Base-by-base conservation (phyloP, 1,140 invertebrate genomes). In the Dryas iulia region DNA sequence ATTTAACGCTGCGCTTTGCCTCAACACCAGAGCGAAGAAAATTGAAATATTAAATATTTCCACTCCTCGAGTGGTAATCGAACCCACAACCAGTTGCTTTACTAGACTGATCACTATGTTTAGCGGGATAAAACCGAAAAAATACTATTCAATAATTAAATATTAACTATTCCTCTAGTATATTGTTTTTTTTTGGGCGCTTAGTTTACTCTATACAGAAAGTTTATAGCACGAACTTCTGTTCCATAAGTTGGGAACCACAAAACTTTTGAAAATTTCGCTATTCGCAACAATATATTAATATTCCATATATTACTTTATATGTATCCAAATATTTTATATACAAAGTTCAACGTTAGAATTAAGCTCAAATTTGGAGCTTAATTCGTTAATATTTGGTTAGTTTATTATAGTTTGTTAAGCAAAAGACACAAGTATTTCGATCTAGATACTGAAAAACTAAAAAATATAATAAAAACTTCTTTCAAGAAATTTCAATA, bases 171-270 rank as follows among this genome's bases (percentile, higher is more conserved):
- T n/a, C n/a, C n/a, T n/a, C n/a, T 28, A 28, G 53, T 60, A 71
- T 73, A n/a, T n/a, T n/a, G n/a, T n/a, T n/a, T 73, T 71, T 69
- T 72, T 76, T 76, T 64, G 58, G 69, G 60, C 66, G 47, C 64
- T 66, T 67, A 70, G 62, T 64, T 66, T 60, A 54, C 47, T 25
- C 39, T 47, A 47, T 3, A 47, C 8, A 21, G 14, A 47, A 47
- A 47, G 39, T 47, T 47, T 21, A 47, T 47, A 21, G 26, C 39
- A 47, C 65, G 21, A 69, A 76, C 69, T 76, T 76, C 59, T 31
- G 69, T 73, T 76, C 62, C 30, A 24, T 70, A 76, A 76, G 71
- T 76, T 56, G 59, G 33, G n/a, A 63, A 69, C 74, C 72, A 52
- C 74, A 71, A n/a, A 65, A 65, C 69, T 69, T 59, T 56, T 54